A percentile compares a stretch with the other conserved stretches of the same genome.
These are phyloP conservation scores for Tautogolabrus adspersus DNA, from an alignment of 2,113 vertebrate genomes.

Conservation along the genomic window DNA sequence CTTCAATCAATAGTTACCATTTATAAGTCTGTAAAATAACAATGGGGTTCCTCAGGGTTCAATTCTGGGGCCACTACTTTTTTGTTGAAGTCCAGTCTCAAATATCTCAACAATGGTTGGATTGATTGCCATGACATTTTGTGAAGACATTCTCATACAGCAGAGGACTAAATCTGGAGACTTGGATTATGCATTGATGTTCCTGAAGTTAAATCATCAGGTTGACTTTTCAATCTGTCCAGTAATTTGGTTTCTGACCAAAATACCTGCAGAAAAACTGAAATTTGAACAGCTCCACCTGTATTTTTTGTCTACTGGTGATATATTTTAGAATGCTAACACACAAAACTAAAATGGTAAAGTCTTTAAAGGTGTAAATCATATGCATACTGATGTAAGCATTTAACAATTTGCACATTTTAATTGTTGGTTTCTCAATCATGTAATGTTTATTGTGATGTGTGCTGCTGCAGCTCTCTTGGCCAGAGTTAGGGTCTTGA, in stretches of 20 bases:
- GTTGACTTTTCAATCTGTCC: not conserved
- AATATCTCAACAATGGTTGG: not conserved
- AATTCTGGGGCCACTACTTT: fast-evolving
- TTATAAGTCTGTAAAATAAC: not conserved
- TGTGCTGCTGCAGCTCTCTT: too few relatives aligned
- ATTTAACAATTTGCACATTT: too few relatives aligned
- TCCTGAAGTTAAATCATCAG: not conserved
- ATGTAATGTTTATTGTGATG: too few relatives aligned
- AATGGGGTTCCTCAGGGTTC: constrained; percentile 14
- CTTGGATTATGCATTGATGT: not conserved
- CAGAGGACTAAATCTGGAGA: not conserved
- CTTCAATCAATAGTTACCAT: too few relatives aligned
- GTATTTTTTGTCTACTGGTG: not conserved
- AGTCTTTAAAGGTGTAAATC: too few relatives aligned
- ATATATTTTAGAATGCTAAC: not conserved
- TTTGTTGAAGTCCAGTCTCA: not conserved
- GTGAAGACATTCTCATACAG: not conserved
- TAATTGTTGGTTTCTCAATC: too few relatives aligned
- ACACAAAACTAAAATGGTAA: too few relatives aligned
- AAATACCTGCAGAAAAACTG: not conserved
- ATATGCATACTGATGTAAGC: too few relatives aligned
- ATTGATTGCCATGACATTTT: not conserved
- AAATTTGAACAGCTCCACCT: too few relatives aligned
- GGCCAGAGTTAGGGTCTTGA: too few relatives aligned
- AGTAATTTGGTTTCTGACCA: not conserved